phyloP scores from a whole-genome alignment of 2,797 vertebrate species.

The Hyperoplus lanceolatus region DNA sequence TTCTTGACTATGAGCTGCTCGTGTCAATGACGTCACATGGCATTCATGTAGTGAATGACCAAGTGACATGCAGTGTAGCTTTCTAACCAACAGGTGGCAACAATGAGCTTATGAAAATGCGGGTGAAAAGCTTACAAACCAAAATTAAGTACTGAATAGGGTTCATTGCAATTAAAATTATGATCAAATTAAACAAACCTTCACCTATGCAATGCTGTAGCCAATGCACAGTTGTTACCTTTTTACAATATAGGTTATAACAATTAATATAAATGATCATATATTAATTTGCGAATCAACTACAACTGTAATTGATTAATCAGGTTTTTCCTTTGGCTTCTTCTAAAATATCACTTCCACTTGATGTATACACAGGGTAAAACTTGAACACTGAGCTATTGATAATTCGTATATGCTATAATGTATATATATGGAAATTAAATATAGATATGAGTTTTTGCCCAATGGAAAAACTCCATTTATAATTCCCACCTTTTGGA shows the following conservation, averaged over 20 bases:
- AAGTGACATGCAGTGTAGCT: background rate
- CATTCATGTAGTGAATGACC: background rate
- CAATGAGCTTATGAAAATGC: background rate
- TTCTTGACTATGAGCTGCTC: background rate
- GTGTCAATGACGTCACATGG: background rate
- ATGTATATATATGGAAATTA: slow-evolving; percentile 5
- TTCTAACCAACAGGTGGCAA: slow-evolving; percentile 9
- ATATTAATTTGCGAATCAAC: background rate
- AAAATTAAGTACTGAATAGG: background rate
- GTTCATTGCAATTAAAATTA: background rate
- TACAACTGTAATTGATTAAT: background rate
- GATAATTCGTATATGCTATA: background rate
- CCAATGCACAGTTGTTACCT: background rate
- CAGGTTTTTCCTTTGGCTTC: background rate
- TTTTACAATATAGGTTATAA: background rate
- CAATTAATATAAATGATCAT: background rate
- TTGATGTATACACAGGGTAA: background rate
- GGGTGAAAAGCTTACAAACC: too few relatives aligned
- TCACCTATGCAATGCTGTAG: background rate
- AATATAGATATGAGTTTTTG: slow-evolving; percentile 6
- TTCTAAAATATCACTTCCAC: background rate
- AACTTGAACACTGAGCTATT: background rate
- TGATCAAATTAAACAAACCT: background rate
- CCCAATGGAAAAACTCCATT: slow-evolving; percentile 64
- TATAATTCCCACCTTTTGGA: slow-evolving; percentile 73